Base-by-base conservation (phyloP, 2,888 invertebrate species). In the Anthophora plumipes region DNA sequence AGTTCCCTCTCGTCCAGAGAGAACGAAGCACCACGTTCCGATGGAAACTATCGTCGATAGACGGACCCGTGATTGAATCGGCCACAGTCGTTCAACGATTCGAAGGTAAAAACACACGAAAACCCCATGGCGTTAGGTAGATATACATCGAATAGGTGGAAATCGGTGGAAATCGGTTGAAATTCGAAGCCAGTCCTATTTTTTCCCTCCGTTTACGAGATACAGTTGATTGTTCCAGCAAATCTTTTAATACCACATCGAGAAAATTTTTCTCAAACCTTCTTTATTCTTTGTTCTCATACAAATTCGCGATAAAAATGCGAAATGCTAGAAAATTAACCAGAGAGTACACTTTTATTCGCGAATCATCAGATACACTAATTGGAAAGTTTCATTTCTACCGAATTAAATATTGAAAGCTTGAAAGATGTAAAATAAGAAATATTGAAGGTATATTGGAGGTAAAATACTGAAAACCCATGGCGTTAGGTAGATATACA, bases 291-390 rank as follows among this genome's bases (percentile, higher is more conserved):
- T 46, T 11, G 12, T 39, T n/a, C 46, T 46, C 66, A 37, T 20
- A n/a, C n/a, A n/a, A n/a, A n/a, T n/a, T n/a, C n/a, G n/a, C 54
- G 55, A 72, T 72, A 55, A 48, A 55, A 66, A 66, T 72, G 72
- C 67, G 48, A 72, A 46, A 46, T n/a, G 37, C 14, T 54, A 31
- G 52, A 37, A 37, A 25, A 6, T 6, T 9, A n/a, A n/a, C 12
- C 31, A 31, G 1, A 1, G 31, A 31, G 31, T 31, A 4, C 4
- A 31, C 31, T 3, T 31, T 1, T 31, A 31, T 31, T n/a, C n/a
- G n/a, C n/a, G n/a, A n/a, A n/a, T n/a, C n/a, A n/a, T n/a, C n/a
- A n/a, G n/a, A n/a, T n/a, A n/a, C n/a, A n/a, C n/a, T n/a, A n/a
- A n/a, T n/a, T n/a, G n/a, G n/a, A n/a, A n/a, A n/a, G n/a, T n/a